Conservation (phyloP, 2,888 invertebrate genomes). For the Lasioglossum calceatum region DNA sequence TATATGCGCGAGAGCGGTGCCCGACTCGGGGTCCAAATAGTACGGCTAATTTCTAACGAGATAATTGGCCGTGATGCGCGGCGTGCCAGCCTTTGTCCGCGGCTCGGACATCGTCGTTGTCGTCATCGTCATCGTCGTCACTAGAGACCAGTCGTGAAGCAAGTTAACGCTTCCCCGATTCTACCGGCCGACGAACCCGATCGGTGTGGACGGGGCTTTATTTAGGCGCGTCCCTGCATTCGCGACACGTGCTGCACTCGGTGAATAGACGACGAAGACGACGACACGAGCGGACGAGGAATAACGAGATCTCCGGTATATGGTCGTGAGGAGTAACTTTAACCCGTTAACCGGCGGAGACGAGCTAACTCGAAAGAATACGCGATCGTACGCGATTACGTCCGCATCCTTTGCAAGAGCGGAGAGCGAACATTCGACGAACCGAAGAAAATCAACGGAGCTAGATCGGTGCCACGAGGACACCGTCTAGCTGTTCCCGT, state of each 20-base stretch:
- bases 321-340: constrained; percentile 8
- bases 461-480: background rate
- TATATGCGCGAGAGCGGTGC: constrained; percentile 37
- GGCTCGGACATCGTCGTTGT: background rate
- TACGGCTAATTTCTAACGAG: constrained; percentile 34
- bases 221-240: constrained; percentile 35
- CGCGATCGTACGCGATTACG: background rate
- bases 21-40: constrained; percentile 44
- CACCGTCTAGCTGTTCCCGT: background rate
- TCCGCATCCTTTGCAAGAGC: background rate
- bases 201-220: constrained; percentile 28
- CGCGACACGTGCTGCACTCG: constrained; percentile 47
- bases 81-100: background rate
- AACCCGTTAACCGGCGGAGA: background rate
- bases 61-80: background rate
- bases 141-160: background rate
- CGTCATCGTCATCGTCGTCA: background rate
- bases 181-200: background rate
- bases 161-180: background rate
- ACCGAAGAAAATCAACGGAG: background rate
- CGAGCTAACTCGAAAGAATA: background rate
- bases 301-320: constrained; percentile 16
- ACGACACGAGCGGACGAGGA: background rate
- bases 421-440: background rate
- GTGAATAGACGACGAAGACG: constrained; percentile 8